These are phyloP conservation scores for Chromis chromis DNA, from an alignment of 2,797 vertebrate species.

Conservation along the genomic window DNA sequence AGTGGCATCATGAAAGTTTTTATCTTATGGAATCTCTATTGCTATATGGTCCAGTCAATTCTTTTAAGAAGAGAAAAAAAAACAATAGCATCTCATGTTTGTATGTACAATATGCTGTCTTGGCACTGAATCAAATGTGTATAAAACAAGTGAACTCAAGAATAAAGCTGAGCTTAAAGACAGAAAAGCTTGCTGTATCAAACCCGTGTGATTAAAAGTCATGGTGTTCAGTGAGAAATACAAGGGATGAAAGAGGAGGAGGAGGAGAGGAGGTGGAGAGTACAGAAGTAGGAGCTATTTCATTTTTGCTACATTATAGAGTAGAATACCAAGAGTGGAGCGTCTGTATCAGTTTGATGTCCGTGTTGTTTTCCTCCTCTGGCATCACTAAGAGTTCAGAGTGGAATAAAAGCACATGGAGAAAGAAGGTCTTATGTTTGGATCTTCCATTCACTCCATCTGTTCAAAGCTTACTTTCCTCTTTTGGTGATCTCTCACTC, in stretches of 20 bases:
- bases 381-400: constrained; percentile 54
- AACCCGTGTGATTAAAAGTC: constrained; percentile 66
- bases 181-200: constrained; percentile 66
- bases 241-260: constrained; percentile 37
- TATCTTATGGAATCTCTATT: constrained; percentile 74
- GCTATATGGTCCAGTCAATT: constrained; percentile 74
- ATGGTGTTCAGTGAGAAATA: constrained; percentile 47
- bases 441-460: constrained; percentile 58
- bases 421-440: constrained; percentile 53
- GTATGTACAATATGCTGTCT: constrained; percentile 77
- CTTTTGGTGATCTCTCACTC: constrained; percentile 50
- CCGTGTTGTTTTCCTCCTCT: constrained; percentile 41
- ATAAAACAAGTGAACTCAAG: constrained; percentile 65
- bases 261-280: constrained; percentile 27
- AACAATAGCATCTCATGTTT: constrained; percentile 50
- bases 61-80: constrained; percentile 40
- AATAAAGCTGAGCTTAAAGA: constrained; percentile 64
- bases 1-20: constrained; percentile 59
- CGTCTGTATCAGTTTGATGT: constrained; percentile 40
- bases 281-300: constrained; percentile 37
- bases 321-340: constrained; percentile 54
- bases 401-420: constrained; percentile 54
- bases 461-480: constrained; percentile 32
- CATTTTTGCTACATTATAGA: constrained; percentile 82
- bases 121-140: constrained; percentile 75